Conservation (phyloP, 2,888 invertebrate species). For the Nipponacmea schrenckii region DNA sequence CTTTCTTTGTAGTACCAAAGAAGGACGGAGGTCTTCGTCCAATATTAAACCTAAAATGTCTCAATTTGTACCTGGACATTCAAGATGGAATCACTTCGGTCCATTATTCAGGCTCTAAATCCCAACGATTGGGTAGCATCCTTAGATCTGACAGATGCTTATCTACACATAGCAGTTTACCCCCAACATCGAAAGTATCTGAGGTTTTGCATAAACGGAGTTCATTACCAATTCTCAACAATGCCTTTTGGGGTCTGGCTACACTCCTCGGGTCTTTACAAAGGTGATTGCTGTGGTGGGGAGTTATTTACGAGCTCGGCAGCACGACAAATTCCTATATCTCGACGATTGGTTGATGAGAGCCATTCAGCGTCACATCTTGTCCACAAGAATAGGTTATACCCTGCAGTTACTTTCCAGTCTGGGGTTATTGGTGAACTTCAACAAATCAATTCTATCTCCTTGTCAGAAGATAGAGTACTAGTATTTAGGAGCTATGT, state of each 20-base stretch:
- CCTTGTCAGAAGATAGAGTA: slow-evolving; percentile 1
- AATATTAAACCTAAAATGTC: slow-evolving; percentile 14
- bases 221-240: not conserved
- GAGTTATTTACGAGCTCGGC: not conserved
- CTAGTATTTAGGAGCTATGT: not conserved
- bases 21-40: slow-evolving; percentile 9
- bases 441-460: not conserved
- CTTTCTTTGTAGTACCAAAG: slow-evolving; percentile 17
- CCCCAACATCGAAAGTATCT: not conserved
- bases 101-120: slow-evolving; percentile 16
- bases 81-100: slow-evolving; percentile 21
- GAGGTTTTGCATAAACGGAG: not conserved
- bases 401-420: not conserved
- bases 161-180: not conserved
- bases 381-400: not conserved
- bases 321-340: not conserved
- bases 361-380: not conserved
- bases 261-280: not conserved
- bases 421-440: not conserved
- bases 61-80: slow-evolving; percentile 6
- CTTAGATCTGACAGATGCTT: not conserved
- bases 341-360: not conserved
- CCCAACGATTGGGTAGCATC: not conserved
- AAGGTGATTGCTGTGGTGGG: not conserved
- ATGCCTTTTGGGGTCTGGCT: not conserved